phyloP scores from a whole-genome alignment of 1,140 invertebrate species.

The Homarus americanus region DNA sequence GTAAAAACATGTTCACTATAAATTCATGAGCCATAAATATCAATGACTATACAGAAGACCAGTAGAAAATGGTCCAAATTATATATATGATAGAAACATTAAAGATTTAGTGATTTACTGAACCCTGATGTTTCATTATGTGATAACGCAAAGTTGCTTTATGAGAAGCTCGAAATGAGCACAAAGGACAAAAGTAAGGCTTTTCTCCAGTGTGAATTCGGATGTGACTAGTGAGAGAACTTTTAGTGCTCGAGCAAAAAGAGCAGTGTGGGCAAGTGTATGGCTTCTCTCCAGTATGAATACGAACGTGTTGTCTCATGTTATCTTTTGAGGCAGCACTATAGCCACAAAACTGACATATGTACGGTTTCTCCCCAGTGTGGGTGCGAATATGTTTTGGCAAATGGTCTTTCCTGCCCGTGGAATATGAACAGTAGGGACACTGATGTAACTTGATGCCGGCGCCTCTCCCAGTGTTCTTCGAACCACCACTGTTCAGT shows the following conservation, averaged over 20 bases:
- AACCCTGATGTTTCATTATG: conserved; percentile 15
- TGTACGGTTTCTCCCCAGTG: conserved; percentile 50
- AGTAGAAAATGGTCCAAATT: neutral
- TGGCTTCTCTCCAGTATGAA: conserved; percentile 50
- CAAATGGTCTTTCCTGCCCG: conserved; percentile 57
- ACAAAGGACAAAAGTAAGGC: conserved; percentile 25
- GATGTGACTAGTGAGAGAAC: conserved; percentile 44
- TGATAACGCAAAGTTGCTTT: conserved; percentile 23
- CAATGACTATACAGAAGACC: no score
- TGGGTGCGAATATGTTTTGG: conserved; percentile 49
- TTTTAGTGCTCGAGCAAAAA: conserved; percentile 28
- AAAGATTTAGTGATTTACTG: no score
- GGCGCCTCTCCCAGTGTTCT: conserved; percentile 41
- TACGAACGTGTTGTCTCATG: conserved; percentile 32
- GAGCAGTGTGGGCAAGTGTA: conserved; percentile 32
- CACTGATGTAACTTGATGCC: conserved; percentile 47
- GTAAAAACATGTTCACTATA: no score
- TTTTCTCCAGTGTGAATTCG: conserved; percentile 43
- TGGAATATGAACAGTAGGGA: conserved; percentile 52
- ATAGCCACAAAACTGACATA: conserved; percentile 40
- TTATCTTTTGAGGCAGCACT: conserved; percentile 42
- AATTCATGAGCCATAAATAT: no score
- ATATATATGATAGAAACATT: neutral
- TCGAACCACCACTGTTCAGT: conserved; percentile 51
- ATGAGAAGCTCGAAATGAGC: conserved; percentile 30